Conservation (phyloP, 2,113 vertebrate species). For the Podarcis muralis region DNA sequence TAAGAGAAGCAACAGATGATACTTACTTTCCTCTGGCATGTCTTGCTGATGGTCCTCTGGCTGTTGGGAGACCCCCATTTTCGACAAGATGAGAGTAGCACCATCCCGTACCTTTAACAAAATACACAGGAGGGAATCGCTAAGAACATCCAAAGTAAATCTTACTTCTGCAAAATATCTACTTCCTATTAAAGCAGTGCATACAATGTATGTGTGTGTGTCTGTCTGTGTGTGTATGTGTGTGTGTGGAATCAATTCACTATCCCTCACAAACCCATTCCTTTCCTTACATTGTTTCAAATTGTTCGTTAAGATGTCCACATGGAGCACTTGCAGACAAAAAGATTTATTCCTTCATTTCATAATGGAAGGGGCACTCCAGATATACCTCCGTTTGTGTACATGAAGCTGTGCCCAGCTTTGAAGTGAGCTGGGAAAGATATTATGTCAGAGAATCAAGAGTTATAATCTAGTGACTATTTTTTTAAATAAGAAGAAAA, state of each 20-base stretch:
- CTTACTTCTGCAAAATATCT: not conserved
- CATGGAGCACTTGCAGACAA: not conserved
- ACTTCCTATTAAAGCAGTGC: accelerated
- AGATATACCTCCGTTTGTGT: not conserved
- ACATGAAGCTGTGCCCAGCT: not conserved
- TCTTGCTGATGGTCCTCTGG: conserved; percentile 96
- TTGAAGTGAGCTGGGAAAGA: not conserved
- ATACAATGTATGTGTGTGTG: not conserved
- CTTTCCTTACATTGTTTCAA: not conserved
- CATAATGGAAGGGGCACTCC: not conserved
- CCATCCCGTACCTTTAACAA: conserved; percentile 91
- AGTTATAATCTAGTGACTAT: not conserved
- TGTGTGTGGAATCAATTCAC: not conserved
- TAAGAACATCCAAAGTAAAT: not conserved
- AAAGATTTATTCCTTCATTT: not conserved
- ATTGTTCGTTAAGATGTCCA: not conserved
- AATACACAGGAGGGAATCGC: conserved; percentile 1
- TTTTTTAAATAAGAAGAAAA: not conserved
- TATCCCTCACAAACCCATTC: not conserved
- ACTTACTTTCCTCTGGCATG: conserved; percentile 93
- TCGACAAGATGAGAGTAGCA: conserved; percentile 91
- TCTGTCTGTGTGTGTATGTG: too few species aligned
- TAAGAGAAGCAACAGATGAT: not conserved
- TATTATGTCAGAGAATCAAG: not conserved
- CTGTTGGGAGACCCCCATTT: conserved; percentile 87